These are phyloP conservation scores for Heliconius himera DNA, from an alignment of 1,140 invertebrate species.

Conservation along the genomic window DNA sequence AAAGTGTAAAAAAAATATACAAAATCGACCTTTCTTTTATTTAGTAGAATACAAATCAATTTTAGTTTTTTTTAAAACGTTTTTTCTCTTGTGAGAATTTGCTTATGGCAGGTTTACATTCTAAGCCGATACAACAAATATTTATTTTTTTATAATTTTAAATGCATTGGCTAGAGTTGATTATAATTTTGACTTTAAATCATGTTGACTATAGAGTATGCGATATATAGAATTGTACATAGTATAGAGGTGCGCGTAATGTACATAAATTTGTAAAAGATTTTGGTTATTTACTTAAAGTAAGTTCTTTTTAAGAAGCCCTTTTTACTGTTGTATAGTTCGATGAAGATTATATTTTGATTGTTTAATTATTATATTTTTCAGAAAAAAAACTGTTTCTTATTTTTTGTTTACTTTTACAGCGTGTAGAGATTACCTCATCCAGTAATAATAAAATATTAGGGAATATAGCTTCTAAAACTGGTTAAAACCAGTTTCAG, in stretches of 20 bases:
- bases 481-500: no score
- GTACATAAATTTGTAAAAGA: constrained; percentile 56
- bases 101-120: no score
- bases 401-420: constrained; percentile 15
- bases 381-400: constrained; percentile 52
- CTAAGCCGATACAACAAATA: not conserved
- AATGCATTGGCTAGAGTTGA: constrained; percentile 40
- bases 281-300: constrained; percentile 57
- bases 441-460: no score
- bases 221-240: constrained; percentile 87
- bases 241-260: constrained; percentile 46
- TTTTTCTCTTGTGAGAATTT: no score
- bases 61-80: no score
- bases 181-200: constrained; percentile 28
- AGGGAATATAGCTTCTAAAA: no score
- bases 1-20: no score
- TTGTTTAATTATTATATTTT: constrained; percentile 80
- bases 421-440: not conserved
- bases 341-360: constrained; percentile 79
- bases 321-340: constrained; percentile 79
- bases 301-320: constrained; percentile 61
- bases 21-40: no score
- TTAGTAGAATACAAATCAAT: no score
- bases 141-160: constrained; percentile 53
- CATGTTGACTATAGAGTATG: constrained; percentile 35